Percentiles rank a stretch among this genome's conserved stretches.
These are phyloP conservation scores for Gadopsis bispinosus DNA, from an alignment of 2,797 vertebrate species.

Conservation along the genomic window DNA sequence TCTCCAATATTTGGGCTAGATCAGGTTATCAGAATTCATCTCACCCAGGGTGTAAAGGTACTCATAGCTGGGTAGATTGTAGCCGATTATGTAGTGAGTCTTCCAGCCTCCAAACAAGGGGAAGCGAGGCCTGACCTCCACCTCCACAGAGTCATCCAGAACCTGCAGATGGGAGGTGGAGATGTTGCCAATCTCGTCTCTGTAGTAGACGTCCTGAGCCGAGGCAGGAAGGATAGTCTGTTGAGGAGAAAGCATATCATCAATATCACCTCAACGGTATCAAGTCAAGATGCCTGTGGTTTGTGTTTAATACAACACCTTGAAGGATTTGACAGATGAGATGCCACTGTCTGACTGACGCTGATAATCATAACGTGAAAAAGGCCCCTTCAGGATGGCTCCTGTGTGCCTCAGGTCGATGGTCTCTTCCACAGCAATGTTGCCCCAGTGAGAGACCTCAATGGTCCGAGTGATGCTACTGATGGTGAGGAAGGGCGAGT, in stretches of 20 bases:
- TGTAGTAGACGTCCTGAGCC: constrained; percentile 97
- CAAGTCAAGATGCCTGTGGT: not conserved
- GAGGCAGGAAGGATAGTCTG: constrained; percentile 99
- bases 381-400: constrained; percentile 93
- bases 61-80: constrained; percentile 98
- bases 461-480: constrained; percentile 94
- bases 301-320: constrained; percentile 81
- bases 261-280: not conserved
- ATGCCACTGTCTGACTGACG: constrained; percentile 98
- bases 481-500: constrained; percentile 96
- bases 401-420: constrained; percentile 97
- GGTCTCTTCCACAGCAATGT: constrained; percentile 97
- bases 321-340: constrained; percentile 98
- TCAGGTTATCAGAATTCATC: constrained; percentile 41
- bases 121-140: constrained; percentile 97
- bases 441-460: constrained; percentile 99
- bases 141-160: constrained; percentile 97
- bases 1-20: not conserved
- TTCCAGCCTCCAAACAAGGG: constrained; percentile 99
- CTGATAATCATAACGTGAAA: constrained; percentile 98
- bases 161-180: constrained; percentile 97
- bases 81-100: constrained; percentile 97
- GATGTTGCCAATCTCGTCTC: constrained; percentile 98
- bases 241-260: constrained; percentile 11
- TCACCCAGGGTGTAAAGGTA: constrained; percentile 97